These are phyloP conservation scores for Ophiothrix spiculata DNA, from an alignment of 35 echinoderm and acorn worm genomes.

Conservation along the genomic window DNA sequence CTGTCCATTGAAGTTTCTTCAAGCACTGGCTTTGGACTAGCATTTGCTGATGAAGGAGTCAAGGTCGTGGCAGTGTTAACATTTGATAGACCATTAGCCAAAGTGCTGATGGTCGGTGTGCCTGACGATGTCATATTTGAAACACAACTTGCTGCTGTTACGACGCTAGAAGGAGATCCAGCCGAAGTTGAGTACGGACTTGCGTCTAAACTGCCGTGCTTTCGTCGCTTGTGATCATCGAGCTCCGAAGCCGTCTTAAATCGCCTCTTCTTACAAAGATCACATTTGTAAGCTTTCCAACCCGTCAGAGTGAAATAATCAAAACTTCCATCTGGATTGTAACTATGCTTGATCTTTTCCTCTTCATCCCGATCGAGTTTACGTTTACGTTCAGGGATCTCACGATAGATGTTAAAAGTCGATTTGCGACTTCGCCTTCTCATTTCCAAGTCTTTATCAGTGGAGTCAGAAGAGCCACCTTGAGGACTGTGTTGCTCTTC, in stretches of 20 bases:
- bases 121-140: too few species aligned
- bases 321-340: slow-evolving; percentile 99
- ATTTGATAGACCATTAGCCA: too few species aligned
- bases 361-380: slow-evolving; percentile 90
- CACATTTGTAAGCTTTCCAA: slow-evolving; percentile 99
- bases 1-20: too few species aligned
- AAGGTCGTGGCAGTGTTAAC: too few species aligned
- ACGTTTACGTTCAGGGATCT: slow-evolving; percentile 92
- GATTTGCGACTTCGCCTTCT: slow-evolving; percentile 82
- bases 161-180: background rate
- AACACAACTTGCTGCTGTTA: too few species aligned
- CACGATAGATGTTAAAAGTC: slow-evolving; percentile 94
- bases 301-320: slow-evolving; percentile 97
- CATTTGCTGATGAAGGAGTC: too few species aligned
- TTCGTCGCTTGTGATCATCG: slow-evolving; percentile 86
- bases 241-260: slow-evolving; percentile 97
- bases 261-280: slow-evolving; percentile 91
- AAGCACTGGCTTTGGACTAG: too few species aligned
- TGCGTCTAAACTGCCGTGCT: slow-evolving; percentile 33
- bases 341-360: slow-evolving; percentile 95
- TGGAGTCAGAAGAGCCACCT: slow-evolving; percentile 41
- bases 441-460: slow-evolving; percentile 39
- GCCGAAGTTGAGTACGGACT: background rate
- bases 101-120: too few species aligned
- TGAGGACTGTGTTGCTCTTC: background rate